Conservation (phyloP, 1,140 invertebrate species). For the Ptiloglossa arizonensis region DNA sequence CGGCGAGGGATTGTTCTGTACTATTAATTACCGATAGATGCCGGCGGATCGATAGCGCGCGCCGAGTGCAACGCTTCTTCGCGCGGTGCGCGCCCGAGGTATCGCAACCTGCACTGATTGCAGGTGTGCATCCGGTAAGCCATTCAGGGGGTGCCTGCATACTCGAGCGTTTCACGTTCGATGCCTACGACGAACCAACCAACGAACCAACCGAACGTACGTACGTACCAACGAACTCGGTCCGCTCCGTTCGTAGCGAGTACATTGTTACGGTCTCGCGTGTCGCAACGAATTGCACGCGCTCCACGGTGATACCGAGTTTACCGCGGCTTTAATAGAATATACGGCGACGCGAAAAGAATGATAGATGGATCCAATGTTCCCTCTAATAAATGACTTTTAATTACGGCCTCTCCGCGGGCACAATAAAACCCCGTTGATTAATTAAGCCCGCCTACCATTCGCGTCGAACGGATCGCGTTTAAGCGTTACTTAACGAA, state of each 20-base stretch:
- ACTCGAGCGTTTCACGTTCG: slow-evolving; percentile 45
- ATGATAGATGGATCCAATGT: slow-evolving; percentile 49
- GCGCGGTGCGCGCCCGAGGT: slow-evolving; percentile 41
- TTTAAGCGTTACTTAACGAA: slow-evolving; percentile 45
- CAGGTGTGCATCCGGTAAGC: slow-evolving; percentile 63
- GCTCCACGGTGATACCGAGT: slow-evolving; percentile 22
- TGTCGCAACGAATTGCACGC: slow-evolving; percentile 48
- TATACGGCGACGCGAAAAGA: slow-evolving; percentile 42
- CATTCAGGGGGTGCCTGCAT: slow-evolving; percentile 60
- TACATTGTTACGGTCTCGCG: slow-evolving; percentile 53
- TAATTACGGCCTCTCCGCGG: slow-evolving; percentile 42
- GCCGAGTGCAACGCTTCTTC: background rate
- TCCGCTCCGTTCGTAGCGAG: slow-evolving; percentile 43
- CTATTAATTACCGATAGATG: slow-evolving; percentile 39
- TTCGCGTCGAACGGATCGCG: slow-evolving; percentile 28
- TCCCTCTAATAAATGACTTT: slow-evolving; percentile 38
- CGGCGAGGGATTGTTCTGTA: slow-evolving; percentile 21
- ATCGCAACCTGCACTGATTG: slow-evolving; percentile 57
- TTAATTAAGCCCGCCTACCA: slow-evolving; percentile 39
- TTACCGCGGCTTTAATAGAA: slow-evolving; percentile 35
- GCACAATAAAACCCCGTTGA: slow-evolving; percentile 36
- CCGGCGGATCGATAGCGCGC: background rate
- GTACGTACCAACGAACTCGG: no score
- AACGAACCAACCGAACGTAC: no score
- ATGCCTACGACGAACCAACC: no score